Evolutionary conservation across 2,888 invertebrate genomes (phyloP).

Genomic region (Myopa tessellatipennis): DNA sequence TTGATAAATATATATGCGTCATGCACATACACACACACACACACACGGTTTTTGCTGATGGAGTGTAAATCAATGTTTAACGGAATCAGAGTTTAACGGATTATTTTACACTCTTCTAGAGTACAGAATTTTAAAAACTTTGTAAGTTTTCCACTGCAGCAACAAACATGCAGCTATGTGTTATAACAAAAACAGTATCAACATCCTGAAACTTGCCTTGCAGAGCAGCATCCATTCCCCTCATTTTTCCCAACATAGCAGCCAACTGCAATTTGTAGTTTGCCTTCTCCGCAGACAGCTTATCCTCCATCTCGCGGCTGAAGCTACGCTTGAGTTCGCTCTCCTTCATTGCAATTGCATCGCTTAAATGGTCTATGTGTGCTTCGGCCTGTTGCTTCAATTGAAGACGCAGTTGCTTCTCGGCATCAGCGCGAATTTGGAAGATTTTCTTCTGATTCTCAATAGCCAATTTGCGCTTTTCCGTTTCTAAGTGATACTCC

Average conservation of each 20-base stretch:
- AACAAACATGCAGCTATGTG: not conserved
- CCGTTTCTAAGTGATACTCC: conserved; percentile 77
- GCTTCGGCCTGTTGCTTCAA: conserved; percentile 87
- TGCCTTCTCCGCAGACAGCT: conserved; percentile 75
- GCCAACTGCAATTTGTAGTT: conserved; percentile 79
- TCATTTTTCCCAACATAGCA: conserved; percentile 78
- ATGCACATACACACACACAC: not conserved
- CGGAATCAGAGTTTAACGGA: not conserved
- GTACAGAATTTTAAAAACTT: too few relatives aligned
- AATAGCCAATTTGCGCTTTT: conserved; percentile 74
- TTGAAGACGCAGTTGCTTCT: conserved; percentile 80
- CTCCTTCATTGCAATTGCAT: conserved; percentile 73
- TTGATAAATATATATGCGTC: conserved; percentile 12
- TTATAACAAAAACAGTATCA: not conserved
- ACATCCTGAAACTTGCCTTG: conserved; percentile 71
- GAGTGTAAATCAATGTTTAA: not conserved
- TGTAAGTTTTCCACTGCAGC: not conserved
- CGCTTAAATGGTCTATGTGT: conserved; percentile 83
- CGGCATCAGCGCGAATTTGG: conserved; percentile 75
- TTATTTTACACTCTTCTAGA: too few relatives aligned
- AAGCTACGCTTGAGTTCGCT: conserved; percentile 70
- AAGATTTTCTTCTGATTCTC: conserved; percentile 78
- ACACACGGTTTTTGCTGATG: not conserved
- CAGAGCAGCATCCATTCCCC: conserved; percentile 81
- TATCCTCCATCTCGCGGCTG: conserved; percentile 74